phyloP scores from a whole-genome alignment of 2,888 invertebrate genomes.

The Limnephilus rhombicus region DNA sequence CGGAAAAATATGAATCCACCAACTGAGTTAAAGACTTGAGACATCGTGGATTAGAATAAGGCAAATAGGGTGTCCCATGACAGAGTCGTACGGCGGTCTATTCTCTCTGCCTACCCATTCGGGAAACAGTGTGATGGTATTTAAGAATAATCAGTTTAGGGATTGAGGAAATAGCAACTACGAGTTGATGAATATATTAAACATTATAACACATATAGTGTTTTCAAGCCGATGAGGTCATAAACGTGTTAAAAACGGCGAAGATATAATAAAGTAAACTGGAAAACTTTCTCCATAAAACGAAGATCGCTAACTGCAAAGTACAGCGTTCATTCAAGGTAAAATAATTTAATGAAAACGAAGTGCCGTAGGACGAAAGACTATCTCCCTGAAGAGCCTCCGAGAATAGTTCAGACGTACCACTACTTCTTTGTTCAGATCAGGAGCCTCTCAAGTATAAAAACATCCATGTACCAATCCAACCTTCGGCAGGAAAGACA shows the following conservation, averaged over 20 bases:
- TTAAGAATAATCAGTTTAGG: too few species aligned
- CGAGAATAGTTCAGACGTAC: not conserved
- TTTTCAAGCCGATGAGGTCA: not conserved
- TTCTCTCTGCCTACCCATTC: too few species aligned
- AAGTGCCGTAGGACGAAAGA: not conserved
- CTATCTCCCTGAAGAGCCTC: not conserved
- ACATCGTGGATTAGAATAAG: too few species aligned
- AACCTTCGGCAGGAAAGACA: not conserved
- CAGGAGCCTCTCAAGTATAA: not conserved
- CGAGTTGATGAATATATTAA: too few species aligned
- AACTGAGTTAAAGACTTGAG: too few species aligned
- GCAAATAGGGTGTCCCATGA: too few species aligned
- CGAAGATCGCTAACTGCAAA: not conserved
- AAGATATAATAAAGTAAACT: not conserved
- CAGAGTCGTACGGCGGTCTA: too few species aligned
- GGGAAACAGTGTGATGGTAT: too few species aligned
- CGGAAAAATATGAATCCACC: too few species aligned
- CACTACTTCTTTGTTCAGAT: not conserved
- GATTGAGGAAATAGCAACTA: too few species aligned
- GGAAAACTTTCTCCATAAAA: not conserved
- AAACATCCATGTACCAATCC: not conserved
- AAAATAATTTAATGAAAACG: constrained; percentile 1
- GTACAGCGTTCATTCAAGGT: not conserved
- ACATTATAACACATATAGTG: too few species aligned
- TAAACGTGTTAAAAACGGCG: not conserved